These are phyloP conservation scores for Catostomus latipinnis DNA, from an alignment of 2,797 vertebrate species.

Conservation along the genomic window DNA sequence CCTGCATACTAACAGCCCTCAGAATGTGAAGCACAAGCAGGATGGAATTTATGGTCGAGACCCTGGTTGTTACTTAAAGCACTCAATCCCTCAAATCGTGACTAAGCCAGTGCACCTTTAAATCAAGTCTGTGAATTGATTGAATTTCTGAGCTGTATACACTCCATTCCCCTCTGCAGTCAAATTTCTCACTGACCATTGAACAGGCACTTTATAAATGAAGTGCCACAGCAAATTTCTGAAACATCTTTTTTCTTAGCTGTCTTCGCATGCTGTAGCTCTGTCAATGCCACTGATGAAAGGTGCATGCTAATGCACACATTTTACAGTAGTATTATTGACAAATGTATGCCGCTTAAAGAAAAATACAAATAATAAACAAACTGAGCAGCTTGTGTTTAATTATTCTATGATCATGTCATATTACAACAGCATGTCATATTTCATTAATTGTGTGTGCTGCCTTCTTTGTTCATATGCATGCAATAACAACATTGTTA, in stretches of 20 bases:
- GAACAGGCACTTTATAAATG: constrained; percentile 62
- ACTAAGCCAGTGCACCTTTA: constrained; percentile 59
- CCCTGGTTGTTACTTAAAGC: constrained; percentile 47
- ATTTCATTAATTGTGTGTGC: constrained; percentile 1
- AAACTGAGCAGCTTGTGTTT: background rate
- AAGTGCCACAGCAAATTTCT: constrained; percentile 57
- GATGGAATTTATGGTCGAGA: constrained; percentile 52
- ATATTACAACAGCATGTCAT: constrained; percentile 1
- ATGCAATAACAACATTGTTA: background rate
- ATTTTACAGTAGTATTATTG: constrained; percentile 2
- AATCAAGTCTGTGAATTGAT: constrained; percentile 64
- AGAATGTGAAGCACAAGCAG: constrained; percentile 38
- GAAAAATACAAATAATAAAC: background rate
- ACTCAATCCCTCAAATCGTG: constrained; percentile 41
- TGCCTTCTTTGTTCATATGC: background rate
- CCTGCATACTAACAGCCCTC: constrained; percentile 55
- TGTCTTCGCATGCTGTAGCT: constrained; percentile 26
- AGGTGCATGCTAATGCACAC: constrained; percentile 30
- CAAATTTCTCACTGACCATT: constrained; percentile 60
- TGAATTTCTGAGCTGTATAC: constrained; percentile 52
- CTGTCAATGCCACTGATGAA: constrained; percentile 36
- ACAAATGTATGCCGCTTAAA: background rate
- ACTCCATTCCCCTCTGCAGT: constrained; percentile 46
- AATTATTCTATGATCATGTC: constrained; percentile 15
- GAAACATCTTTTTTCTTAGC: constrained; percentile 49